phyloP scores from a whole-genome alignment of 2,113 vertebrate species.

The Drymodes brunneopygia region DNA sequence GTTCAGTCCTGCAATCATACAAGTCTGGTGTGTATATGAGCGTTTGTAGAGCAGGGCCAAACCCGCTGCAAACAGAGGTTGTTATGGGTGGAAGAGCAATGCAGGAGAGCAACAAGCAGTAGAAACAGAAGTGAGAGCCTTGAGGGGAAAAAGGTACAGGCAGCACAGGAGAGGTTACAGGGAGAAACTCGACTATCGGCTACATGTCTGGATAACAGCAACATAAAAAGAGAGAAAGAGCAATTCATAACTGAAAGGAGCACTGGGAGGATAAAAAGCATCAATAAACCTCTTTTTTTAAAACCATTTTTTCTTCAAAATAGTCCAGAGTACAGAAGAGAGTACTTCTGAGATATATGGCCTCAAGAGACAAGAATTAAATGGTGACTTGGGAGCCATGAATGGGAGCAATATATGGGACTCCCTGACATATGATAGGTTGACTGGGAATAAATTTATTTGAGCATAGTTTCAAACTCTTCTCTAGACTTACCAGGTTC shows the following conservation, averaged over 20 bases:
- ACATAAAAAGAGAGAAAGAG: not conserved
- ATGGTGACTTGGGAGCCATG: not conserved
- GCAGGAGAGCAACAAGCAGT: not conserved
- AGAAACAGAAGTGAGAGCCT: not conserved
- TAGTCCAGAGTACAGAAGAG: not conserved
- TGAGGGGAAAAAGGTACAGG: not conserved
- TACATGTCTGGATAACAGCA: not conserved
- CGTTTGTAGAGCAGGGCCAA: not conserved
- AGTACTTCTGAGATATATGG: not conserved
- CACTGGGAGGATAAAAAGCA: not conserved
- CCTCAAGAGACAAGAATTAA: not conserved
- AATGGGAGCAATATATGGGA: not conserved
- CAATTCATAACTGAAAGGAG: not conserved
- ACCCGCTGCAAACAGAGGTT: not conserved
- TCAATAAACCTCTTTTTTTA: not conserved
- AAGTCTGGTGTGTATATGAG: accelerated
- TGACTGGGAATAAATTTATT: constrained; percentile 17
- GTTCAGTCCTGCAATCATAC: not conserved
- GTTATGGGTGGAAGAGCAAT: not conserved
- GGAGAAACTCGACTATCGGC: not conserved
- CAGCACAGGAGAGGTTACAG: not conserved
- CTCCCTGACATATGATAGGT: not conserved
- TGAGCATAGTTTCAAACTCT: not conserved
- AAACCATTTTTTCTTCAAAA: not conserved
- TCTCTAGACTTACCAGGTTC: not conserved